Conservation (phyloP, 2,888 invertebrate species). For the Tholera decimalis region DNA sequence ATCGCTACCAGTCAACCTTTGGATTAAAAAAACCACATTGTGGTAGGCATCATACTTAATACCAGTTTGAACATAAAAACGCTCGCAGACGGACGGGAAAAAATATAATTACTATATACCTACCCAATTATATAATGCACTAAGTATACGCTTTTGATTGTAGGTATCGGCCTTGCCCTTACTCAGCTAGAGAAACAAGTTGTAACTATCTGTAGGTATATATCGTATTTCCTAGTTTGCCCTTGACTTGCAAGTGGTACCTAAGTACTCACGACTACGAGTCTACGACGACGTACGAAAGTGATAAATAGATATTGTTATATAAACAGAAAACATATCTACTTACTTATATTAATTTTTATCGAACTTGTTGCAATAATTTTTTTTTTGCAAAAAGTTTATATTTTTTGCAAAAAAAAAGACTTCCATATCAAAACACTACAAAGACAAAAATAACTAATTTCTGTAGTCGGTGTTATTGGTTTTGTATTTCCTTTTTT, state of each 20-base stretch:
- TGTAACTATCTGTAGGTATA: not conserved
- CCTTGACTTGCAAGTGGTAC: slow-evolving; percentile 8
- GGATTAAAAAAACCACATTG: slow-evolving; percentile 9
- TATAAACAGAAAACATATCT: no score
- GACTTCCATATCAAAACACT: no score
- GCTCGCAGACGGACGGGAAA: slow-evolving; percentile 1
- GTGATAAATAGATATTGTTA: no score
- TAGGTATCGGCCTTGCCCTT: slow-evolving; percentile 32
- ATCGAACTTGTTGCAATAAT: not conserved
- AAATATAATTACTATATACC: slow-evolving; percentile 15
- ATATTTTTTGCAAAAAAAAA: no score
- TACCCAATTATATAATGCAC: not conserved
- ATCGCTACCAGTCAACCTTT: no score
- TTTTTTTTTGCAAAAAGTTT: no score
- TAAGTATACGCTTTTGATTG: slow-evolving; percentile 27
- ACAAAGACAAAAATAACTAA: no score
- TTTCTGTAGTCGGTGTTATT: no score
- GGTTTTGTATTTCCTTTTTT: no score
- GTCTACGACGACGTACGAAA: no score
- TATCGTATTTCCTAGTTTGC: slow-evolving; percentile 15
- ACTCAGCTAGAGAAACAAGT: slow-evolving; percentile 28
- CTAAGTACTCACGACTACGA: not conserved
- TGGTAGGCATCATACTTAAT: no score
- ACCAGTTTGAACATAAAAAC: not conserved
- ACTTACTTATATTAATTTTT: no score